A percentile compares a stretch with the other conserved stretches of the same genome.
Evolutionary conservation across 2,113 vertebrate genomes (phyloP).

Genomic region (Marmota flaviventris): DNA sequence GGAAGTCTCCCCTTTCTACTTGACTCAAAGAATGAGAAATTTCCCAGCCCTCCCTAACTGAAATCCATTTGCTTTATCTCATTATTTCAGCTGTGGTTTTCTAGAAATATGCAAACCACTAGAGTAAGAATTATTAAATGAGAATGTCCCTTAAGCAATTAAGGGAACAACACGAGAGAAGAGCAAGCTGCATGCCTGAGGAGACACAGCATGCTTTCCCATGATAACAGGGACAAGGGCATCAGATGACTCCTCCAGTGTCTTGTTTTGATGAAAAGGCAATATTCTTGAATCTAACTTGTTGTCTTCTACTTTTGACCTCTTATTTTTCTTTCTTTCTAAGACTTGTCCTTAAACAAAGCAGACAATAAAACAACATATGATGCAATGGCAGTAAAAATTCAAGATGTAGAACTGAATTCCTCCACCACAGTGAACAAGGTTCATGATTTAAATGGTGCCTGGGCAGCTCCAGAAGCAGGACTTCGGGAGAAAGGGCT

Average conservation of each 20-base stretch:
- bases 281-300: neutral
- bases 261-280: neutral
- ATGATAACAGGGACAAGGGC: fast-evolving
- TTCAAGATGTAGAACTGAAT: neutral
- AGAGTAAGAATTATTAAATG: neutral
- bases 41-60: neutral
- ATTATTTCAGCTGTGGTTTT: neutral
- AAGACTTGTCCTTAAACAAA: neutral
- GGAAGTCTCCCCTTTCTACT: neutral
- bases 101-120: neutral
- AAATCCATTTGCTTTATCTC: constrained; percentile 11
- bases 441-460: neutral
- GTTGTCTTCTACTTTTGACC: neutral
- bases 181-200: neutral
- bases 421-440: too few species aligned
- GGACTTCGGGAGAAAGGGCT: neutral
- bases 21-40: neutral
- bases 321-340: neutral
- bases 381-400: neutral
- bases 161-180: neutral
- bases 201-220: neutral
- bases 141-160: neutral
- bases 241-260: too few species aligned
- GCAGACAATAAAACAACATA: neutral
- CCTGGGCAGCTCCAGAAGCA: neutral